Conservation (phyloP, 2,113 vertebrate species). For the Tachycineta bicolor region DNA sequence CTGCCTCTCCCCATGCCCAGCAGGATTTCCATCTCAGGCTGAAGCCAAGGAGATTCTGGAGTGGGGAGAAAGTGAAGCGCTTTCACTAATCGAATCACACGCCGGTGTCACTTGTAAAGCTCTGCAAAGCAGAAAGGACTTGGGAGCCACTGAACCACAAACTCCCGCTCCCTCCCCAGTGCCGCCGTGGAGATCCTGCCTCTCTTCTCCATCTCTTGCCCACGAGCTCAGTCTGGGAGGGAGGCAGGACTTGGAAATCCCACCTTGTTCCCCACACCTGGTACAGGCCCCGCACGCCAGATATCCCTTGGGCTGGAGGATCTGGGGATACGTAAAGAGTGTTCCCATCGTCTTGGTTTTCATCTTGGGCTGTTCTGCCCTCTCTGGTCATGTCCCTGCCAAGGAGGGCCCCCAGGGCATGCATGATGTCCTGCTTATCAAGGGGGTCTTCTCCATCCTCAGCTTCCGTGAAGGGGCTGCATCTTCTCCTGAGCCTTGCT, state of each 20-base stretch:
- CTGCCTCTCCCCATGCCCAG: background rate
- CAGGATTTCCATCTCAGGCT: background rate
- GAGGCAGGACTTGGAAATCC: background rate
- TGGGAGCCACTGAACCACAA: slow-evolving; percentile 45
- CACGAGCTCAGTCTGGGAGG: background rate
- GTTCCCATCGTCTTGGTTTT: background rate
- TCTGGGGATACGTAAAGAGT: background rate
- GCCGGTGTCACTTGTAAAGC: slow-evolving; percentile 33
- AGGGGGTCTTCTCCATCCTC: background rate
- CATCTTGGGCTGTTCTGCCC: background rate
- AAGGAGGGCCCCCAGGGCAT: background rate
- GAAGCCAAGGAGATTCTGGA: background rate
- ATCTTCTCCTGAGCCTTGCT: background rate
- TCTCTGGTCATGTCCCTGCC: background rate
- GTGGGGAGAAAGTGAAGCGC: background rate
- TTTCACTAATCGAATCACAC: slow-evolving; percentile 68
- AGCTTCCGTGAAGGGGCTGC: background rate
- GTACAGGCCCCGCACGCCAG: no score
- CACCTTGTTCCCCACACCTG: background rate
- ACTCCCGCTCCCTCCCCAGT: background rate
- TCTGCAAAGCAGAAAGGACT: slow-evolving; percentile 63
- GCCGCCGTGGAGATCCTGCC: rapidly evolving
- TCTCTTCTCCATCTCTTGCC: background rate
- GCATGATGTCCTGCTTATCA: rapidly evolving
- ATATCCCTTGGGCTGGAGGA: no score